Evolutionary conservation across 2,797 vertebrate species (phyloP).

Genomic region (Poecilia gillii): DNA sequence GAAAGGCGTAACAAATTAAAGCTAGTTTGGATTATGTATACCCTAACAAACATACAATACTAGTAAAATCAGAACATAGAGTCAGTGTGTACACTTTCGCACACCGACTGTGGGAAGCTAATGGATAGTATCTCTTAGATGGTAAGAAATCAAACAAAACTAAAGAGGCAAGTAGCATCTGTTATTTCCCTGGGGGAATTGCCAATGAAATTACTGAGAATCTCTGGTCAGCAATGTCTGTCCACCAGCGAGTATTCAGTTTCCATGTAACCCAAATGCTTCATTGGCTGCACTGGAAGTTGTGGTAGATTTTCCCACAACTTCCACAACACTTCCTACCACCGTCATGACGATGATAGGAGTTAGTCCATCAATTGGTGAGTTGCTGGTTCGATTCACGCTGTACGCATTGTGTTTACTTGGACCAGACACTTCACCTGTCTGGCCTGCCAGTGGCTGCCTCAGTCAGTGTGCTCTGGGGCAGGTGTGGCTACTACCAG

Average conservation of each 20-base stretch:
- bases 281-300: background rate
- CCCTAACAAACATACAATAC: conserved; percentile 23
- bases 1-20: conserved; percentile 39
- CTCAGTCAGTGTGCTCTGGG: too few relatives aligned
- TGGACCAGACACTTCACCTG: too few relatives aligned
- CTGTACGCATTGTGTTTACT: too few relatives aligned
- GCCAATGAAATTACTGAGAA: background rate
- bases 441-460: too few relatives aligned
- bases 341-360: too few relatives aligned
- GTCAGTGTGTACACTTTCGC: too few relatives aligned
- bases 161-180: background rate
- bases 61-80: background rate
- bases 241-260: background rate
- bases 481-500: too few relatives aligned
- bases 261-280: background rate
- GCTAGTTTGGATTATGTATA: conserved; percentile 53
- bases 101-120: too few relatives aligned
- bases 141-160: background rate
- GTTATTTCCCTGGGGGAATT: background rate
- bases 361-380: too few relatives aligned
- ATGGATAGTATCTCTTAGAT: background rate
- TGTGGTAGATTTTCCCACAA: background rate
- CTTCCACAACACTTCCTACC: background rate
- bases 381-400: too few relatives aligned
- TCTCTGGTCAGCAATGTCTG: background rate